Evolutionary conservation across 2,113 vertebrate genomes (phyloP).

Genomic region (Amphilophus citrinellus): DNA sequence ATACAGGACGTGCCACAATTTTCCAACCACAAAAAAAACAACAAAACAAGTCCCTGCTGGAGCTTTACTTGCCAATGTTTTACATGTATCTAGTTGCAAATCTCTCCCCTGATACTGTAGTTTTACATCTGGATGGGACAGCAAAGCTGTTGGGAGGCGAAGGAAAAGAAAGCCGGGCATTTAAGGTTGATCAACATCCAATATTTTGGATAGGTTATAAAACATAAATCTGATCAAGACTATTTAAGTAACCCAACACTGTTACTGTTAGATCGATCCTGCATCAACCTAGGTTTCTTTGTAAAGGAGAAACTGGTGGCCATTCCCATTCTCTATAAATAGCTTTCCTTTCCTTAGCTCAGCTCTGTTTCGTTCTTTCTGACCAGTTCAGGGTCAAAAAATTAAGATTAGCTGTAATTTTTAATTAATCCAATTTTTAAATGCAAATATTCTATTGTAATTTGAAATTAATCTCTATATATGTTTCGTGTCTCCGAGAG

Average conservation of each 20-base stretch:
- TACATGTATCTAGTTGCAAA: neutral
- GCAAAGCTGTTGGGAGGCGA: neutral
- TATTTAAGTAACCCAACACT: neutral
- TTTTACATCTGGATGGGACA: neutral
- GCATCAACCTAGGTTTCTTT: neutral
- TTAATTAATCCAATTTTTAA: no score
- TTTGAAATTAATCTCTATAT: no score
- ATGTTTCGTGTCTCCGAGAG: no score
- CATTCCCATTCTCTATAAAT: neutral
- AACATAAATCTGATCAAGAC: neutral
- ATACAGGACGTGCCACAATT: neutral
- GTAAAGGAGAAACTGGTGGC: neutral
- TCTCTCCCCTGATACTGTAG: neutral
- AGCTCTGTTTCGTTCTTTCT: no score
- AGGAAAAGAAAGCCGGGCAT: neutral
- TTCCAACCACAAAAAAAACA: neutral
- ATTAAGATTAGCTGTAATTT: no score
- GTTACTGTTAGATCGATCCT: no score
- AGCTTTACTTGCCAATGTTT: neutral
- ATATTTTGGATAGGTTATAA: neutral
- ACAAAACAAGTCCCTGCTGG: conserved; percentile 1
- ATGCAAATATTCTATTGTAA: no score
- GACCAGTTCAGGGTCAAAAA: no score
- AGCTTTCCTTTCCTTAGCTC: no score
- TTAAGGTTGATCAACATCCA: neutral